Conservation (phyloP, 1,140 invertebrate genomes). For the Magallana gigas region DNA sequence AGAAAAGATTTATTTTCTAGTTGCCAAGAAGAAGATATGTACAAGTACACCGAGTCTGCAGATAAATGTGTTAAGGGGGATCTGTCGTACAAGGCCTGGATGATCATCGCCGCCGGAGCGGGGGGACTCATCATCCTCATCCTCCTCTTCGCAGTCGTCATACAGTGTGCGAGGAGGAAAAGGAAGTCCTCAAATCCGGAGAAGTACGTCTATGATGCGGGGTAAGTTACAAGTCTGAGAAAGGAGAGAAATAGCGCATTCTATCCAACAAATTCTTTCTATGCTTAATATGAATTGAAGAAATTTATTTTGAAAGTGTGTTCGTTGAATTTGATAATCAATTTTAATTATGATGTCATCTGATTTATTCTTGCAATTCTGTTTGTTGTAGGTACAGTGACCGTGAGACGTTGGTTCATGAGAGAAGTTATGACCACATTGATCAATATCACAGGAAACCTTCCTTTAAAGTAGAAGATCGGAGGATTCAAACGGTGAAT, state of each 20-base stretch:
- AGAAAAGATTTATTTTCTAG: background rate
- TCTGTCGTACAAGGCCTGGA: background rate
- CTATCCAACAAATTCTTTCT: no score
- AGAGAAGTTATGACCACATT: background rate
- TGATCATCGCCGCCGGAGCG: background rate
- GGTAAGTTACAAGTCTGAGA: background rate
- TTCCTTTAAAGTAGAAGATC: background rate
- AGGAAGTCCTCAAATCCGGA: no score
- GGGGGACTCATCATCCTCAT: conserved; percentile 4
- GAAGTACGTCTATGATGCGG: background rate
- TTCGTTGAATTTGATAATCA: no score
- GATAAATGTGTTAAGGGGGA: background rate
- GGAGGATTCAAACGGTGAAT: background rate
- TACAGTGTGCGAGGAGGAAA: background rate
- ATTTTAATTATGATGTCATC: no score
- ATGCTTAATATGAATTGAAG: no score
- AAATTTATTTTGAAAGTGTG: no score
- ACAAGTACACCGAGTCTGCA: background rate
- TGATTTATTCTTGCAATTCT: no score
- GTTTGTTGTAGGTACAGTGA: background rate
- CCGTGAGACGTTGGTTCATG: background rate
- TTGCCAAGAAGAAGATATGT: background rate
- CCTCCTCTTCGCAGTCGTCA: background rate
- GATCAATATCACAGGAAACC: background rate
- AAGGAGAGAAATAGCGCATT: no score